Conservation (phyloP, 2,797 vertebrate species). For the Ispidina lecontei region DNA sequence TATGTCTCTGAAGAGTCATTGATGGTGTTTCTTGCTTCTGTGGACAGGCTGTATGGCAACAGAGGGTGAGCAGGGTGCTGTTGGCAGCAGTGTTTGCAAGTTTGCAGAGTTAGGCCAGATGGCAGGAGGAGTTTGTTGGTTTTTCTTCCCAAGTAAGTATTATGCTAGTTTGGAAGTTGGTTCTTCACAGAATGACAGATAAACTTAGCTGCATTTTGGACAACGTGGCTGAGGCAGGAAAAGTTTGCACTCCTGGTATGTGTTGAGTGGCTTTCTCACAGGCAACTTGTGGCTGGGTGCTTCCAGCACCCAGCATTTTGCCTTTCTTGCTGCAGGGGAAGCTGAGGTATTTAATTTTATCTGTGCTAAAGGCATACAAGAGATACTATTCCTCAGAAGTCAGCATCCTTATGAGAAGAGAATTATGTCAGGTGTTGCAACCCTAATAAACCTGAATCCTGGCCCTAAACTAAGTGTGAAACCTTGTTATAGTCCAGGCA, state of each 20-base stretch:
- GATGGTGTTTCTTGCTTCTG: neutral
- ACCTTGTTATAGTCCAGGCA: neutral
- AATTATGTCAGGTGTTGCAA: neutral
- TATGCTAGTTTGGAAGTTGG: neutral
- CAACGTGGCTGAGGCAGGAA: neutral
- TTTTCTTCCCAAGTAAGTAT: neutral
- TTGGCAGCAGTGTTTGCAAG: neutral
- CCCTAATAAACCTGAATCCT: neutral
- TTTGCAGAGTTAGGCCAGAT: neutral
- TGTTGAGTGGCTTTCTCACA: neutral
- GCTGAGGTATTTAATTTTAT: neutral
- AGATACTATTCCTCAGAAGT: neutral
- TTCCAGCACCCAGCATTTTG: neutral
- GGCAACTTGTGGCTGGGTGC: neutral
- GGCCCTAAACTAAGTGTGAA: slow-evolving; percentile 7
- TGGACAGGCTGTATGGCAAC: neutral
- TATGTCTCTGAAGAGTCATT: neutral
- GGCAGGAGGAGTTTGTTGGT: neutral
- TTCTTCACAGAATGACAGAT: neutral
- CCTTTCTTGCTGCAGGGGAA: neutral
- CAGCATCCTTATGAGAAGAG: neutral
- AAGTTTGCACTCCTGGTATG: neutral
- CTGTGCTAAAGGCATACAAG: neutral
- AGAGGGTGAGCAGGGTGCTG: neutral
- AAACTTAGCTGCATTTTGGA: neutral